A percentile compares a stretch with the other conserved stretches of the same genome.
These are phyloP conservation scores for Aleiodes alternator DNA, from an alignment of 2,888 invertebrate genomes.

Conservation along the genomic window DNA sequence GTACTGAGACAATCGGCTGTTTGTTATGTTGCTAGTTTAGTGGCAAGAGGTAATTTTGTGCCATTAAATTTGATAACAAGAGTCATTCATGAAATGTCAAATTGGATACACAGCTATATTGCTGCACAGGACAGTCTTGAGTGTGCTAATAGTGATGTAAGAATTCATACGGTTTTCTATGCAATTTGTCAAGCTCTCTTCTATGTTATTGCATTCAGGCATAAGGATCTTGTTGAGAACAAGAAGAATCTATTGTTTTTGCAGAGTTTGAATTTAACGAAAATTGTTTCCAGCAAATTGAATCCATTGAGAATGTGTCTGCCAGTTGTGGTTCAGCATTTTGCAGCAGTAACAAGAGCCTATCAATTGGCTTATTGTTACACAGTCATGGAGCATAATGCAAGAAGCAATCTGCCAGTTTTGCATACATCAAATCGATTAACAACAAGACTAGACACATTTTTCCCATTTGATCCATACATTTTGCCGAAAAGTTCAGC, in stretches of 20 bases:
- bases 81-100: constrained; percentile 83
- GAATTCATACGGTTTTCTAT: constrained; percentile 92
- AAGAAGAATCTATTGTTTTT: constrained; percentile 88
- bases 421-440: constrained; percentile 77
- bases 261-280: constrained; percentile 88
- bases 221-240: constrained; percentile 86
- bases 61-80: constrained; percentile 81
- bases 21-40: constrained; percentile 85
- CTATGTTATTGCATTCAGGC: constrained; percentile 93
- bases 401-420: constrained; percentile 79
- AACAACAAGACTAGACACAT: constrained; percentile 79
- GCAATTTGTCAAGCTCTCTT: constrained; percentile 94
- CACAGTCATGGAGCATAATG: constrained; percentile 90
- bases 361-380: constrained; percentile 96
- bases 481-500: constrained; percentile 79
- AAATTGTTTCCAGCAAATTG: constrained; percentile 89
- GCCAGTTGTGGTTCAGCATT: constrained; percentile 85
- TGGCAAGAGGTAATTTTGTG: constrained; percentile 83
- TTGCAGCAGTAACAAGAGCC: constrained; percentile 87
- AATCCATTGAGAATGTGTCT: constrained; percentile 93
- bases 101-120: constrained; percentile 92
- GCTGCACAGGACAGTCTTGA: constrained; percentile 80
- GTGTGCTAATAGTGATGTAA: constrained; percentile 78
- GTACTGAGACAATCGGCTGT: constrained; percentile 83
- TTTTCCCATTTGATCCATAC: constrained; percentile 96